A percentile compares a stretch with the other conserved stretches of the same genome.
Evolutionary conservation across 2,113 vertebrate species (phyloP).

Genomic region (Eidolon helvum): DNA sequence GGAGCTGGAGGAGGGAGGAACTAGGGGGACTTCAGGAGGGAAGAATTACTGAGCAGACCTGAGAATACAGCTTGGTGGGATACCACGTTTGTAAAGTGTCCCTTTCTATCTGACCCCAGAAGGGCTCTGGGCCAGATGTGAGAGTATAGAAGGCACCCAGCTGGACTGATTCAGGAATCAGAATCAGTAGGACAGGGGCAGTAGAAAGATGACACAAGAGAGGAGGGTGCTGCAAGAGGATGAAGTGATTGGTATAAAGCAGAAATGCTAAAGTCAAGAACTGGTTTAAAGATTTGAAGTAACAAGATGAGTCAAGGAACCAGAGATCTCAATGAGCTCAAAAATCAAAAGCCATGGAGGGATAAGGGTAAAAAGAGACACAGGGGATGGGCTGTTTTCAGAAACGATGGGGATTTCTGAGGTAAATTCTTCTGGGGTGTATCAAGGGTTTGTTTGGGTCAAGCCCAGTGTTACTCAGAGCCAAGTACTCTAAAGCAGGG

Average conservation of each 20-base stretch:
- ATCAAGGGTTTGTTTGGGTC: background rate
- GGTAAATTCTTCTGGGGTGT: background rate
- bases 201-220: background rate
- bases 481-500: background rate
- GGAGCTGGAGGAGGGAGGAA: background rate
- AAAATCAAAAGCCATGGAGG: background rate
- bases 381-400: background rate
- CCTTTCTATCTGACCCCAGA: background rate
- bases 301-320: background rate
- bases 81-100: background rate
- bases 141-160: background rate
- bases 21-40: too few species aligned
- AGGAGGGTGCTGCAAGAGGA: background rate
- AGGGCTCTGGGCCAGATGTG: background rate
- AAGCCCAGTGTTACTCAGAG: background rate
- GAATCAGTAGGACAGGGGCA: background rate
- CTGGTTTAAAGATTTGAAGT: background rate
- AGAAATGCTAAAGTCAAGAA: background rate
- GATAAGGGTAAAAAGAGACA: background rate
- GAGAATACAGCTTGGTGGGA: background rate
- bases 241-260: background rate
- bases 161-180: background rate
- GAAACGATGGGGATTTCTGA: background rate
- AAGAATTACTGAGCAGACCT: background rate
- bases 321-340: background rate